phyloP scores from a whole-genome alignment of 64 coral and sea anemone genomes.

The Porites australiensis region DNA sequence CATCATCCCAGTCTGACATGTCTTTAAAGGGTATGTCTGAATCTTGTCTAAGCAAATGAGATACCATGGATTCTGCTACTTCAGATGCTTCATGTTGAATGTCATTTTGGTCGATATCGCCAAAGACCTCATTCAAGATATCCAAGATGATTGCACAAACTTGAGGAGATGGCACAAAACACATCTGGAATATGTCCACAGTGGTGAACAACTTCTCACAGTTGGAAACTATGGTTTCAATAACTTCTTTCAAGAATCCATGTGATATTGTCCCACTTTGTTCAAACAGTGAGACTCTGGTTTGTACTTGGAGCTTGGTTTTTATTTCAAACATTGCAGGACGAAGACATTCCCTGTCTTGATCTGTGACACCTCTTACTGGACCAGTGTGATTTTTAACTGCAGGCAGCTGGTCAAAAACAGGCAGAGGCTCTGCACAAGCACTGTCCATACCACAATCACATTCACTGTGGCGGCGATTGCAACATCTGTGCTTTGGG shows the following conservation, averaged over 20 bases:
- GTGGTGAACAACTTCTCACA: background rate
- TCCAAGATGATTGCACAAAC: background rate
- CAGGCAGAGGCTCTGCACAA: background rate
- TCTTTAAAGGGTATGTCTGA: background rate
- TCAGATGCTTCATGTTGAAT: background rate
- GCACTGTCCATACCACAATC: background rate
- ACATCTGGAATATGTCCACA: background rate
- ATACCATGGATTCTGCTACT: background rate
- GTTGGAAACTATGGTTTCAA: background rate
- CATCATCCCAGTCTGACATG: background rate
- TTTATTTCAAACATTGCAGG: background rate
- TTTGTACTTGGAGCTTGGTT: background rate
- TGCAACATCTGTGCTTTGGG: too few species aligned
- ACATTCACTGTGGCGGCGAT: background rate
- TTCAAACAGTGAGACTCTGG: background rate
- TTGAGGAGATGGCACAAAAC: background rate
- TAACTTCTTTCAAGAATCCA: background rate
- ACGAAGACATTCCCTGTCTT: background rate
- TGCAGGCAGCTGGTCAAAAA: background rate
- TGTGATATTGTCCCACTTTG: slow-evolving; percentile 1
- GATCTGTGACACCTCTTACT: background rate
- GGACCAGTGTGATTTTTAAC: background rate
- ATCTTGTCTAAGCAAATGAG: background rate
- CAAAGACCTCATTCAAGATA: background rate
- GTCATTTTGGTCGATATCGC: background rate